Evolutionary conservation across 2,113 vertebrate species (phyloP).

Genomic region (Paramormyrops kingsleyae): DNA sequence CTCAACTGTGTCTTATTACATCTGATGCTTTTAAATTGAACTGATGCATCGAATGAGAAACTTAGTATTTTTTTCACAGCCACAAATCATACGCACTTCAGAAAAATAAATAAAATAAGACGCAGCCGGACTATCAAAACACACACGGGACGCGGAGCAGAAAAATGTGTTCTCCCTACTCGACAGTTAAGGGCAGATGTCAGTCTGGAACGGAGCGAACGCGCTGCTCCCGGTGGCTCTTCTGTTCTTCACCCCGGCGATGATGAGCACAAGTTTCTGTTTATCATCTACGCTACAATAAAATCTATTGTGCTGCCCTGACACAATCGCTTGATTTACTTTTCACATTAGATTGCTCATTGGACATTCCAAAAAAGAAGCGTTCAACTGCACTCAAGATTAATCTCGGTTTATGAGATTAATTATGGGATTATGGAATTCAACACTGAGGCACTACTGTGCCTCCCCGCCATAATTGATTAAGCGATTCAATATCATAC

Average conservation of each 20-base stretch:
- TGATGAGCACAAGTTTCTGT: not conserved
- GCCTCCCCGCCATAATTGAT: constrained; percentile 51
- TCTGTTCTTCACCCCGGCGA: not conserved
- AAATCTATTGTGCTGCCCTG: constrained; percentile 23
- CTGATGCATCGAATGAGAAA: constrained; percentile 18
- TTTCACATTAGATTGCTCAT: constrained; percentile 44
- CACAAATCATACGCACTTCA: constrained; percentile 36
- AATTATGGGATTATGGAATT: constrained; percentile 28
- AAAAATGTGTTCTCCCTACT: not conserved
- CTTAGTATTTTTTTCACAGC: constrained; percentile 32
- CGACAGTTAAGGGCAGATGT: constrained; percentile 1
- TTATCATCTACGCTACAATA: constrained; percentile 24
- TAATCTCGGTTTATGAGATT: constrained; percentile 49
- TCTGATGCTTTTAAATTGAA: constrained; percentile 24
- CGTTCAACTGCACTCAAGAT: constrained; percentile 58
- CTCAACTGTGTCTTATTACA: constrained; percentile 15
- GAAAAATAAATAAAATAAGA: not conserved
- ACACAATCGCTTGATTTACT: constrained; percentile 39
- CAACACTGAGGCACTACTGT: constrained; percentile 52
- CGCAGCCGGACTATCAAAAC: constrained; percentile 28
- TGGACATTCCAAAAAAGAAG: constrained; percentile 34
- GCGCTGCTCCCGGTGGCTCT: not conserved
- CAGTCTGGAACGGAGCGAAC: not conserved
- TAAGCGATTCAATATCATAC: constrained; percentile 38
- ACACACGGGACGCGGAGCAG: not conserved